These are phyloP conservation scores for Gadus chalcogrammus DNA, from an alignment of 2,113 vertebrate genomes.

Conservation along the genomic window DNA sequence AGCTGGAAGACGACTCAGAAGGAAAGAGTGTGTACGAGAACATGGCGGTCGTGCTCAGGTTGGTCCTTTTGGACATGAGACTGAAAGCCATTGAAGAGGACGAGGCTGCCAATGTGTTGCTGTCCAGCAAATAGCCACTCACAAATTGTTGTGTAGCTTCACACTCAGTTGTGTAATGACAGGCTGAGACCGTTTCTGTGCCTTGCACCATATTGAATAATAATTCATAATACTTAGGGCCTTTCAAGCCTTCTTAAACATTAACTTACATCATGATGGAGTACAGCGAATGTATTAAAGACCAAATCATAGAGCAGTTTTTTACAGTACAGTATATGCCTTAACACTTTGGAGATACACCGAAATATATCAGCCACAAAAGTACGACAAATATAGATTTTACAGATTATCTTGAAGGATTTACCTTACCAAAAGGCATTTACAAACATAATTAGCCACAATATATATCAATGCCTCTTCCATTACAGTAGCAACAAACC, in stretches of 20 bases:
- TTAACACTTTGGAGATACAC: constrained; percentile 36
- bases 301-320: constrained; percentile 14
- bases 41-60: constrained; percentile 76
- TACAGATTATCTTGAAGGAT: neutral
- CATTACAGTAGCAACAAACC: neutral
- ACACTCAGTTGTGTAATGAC: neutral
- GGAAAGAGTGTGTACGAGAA: constrained; percentile 74
- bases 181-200: constrained; percentile 39
- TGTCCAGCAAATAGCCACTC: neutral
- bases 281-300: constrained; percentile 4
- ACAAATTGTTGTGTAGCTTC: neutral
- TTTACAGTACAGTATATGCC: constrained; percentile 24
- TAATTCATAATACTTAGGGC: constrained; percentile 19
- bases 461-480: constrained; percentile 30
- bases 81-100: constrained; percentile 43
- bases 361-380: constrained; percentile 14
- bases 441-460: neutral
- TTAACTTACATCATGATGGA: constrained; percentile 12
- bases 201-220: constrained; percentile 16
- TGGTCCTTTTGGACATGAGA: constrained; percentile 78
- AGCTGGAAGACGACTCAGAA: constrained; percentile 76
- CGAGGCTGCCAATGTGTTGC: constrained; percentile 15
- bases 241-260: constrained; percentile 17
- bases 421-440: neutral
- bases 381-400: no score